Percentiles rank a stretch among this genome's conserved stretches.
phyloP scores from a whole-genome alignment of 1,140 invertebrate species.

The Triops longicaudatus region DNA sequence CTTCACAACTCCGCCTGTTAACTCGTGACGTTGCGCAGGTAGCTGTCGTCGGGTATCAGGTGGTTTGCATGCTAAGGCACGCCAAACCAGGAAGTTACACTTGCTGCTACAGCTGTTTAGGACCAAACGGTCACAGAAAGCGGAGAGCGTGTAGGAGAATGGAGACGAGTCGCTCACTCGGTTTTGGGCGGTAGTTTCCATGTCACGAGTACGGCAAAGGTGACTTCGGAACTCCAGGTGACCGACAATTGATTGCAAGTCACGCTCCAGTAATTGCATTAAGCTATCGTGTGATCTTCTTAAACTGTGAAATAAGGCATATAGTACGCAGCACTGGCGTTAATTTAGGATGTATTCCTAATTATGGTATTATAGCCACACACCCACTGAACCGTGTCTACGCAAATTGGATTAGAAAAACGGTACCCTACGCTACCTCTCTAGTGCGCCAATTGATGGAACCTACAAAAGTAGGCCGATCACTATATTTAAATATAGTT shows the following conservation, averaged over 20 bases:
- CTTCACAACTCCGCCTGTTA: neutral
- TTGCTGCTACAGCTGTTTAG: neutral
- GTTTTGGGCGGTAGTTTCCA: neutral
- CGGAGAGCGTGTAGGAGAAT: neutral
- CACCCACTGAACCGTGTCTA: neutral
- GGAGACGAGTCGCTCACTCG: neutral
- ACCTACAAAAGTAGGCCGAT: too few species aligned
- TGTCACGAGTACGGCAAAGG: constrained; percentile 6
- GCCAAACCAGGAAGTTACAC: constrained; percentile 9
- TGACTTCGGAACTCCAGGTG: constrained; percentile 8
- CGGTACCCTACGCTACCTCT: too few species aligned
- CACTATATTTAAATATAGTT: too few species aligned
- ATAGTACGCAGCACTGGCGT: too few species aligned
- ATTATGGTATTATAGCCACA: too few species aligned
- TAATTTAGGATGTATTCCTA: too few species aligned
- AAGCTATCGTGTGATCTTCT: too few species aligned
- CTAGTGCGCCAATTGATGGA: too few species aligned
- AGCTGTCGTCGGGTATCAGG: constrained; percentile 9
- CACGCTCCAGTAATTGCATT: neutral
- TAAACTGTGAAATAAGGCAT: too few species aligned
- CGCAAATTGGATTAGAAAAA: neutral
- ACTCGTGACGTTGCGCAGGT: neutral
- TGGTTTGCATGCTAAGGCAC: neutral
- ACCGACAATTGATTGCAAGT: constrained; percentile 14
- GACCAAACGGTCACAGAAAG: neutral